A percentile compares a stretch with the other conserved stretches of the same genome.
These are phyloP conservation scores for Caenorhabditis drosophilae DNA, from an alignment of 2,888 invertebrate genomes.

Conservation along the genomic window DNA sequence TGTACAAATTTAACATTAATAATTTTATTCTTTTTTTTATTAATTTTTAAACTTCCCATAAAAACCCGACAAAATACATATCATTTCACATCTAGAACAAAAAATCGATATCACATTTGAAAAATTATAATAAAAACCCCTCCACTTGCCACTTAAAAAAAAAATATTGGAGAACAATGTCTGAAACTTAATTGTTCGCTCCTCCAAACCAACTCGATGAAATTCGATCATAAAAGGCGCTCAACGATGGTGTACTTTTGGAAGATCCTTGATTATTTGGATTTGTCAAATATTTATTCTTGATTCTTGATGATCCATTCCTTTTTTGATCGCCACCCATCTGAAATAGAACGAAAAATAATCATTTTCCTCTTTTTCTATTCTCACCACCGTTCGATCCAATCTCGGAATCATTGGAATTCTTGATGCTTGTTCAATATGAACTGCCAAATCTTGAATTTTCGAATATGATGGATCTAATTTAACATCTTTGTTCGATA, in stretches of 20 bases:
- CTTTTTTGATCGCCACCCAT: slow-evolving; percentile 28
- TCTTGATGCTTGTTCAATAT: slow-evolving; percentile 39
- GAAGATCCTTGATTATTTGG: slow-evolving; percentile 34
- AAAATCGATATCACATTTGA: no score
- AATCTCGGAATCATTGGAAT: slow-evolving; percentile 43
- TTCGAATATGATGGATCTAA: slow-evolving; percentile 27
- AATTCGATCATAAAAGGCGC: slow-evolving; percentile 49
- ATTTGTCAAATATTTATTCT: slow-evolving; percentile 43
- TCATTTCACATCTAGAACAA: no score
- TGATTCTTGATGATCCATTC: slow-evolving; percentile 20
- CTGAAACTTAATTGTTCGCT: slow-evolving; percentile 26
- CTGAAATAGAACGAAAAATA: slow-evolving; percentile 18
- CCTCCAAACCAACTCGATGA: slow-evolving; percentile 50
- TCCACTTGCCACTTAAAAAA: no score
- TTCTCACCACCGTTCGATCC: slow-evolving; percentile 22
- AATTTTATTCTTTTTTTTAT: no score
- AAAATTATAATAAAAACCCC: no score
- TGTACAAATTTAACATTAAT: no score
- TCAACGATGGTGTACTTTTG: slow-evolving; percentile 37
- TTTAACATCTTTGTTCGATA: slow-evolving; percentile 42
- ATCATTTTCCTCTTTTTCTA: slow-evolving; percentile 1
- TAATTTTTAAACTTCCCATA: no score
- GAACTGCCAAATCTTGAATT: slow-evolving; percentile 35
- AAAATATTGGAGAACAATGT: no score
- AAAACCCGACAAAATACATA: no score